Conservation (phyloP, 2,797 vertebrate genomes). For the Girardinus metallicus region DNA sequence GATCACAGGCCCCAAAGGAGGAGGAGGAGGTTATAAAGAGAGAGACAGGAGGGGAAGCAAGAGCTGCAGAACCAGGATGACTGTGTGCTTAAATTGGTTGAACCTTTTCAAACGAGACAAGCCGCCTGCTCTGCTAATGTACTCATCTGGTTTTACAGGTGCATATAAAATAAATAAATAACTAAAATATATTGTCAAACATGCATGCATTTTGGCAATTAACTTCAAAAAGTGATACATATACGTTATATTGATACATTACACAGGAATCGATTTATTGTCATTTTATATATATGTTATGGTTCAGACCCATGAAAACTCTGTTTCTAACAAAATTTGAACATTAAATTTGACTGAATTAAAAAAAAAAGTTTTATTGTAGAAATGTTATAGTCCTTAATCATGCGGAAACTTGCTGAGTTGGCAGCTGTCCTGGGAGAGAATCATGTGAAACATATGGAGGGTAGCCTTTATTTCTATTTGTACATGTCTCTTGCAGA, state of each 20-base stretch:
- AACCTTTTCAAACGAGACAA: conserved; percentile 55
- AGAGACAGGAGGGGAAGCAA: conserved; percentile 49
- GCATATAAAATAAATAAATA: neutral
- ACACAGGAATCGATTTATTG: neutral
- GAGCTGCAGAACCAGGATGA: conserved; percentile 62
- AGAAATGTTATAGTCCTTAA: neutral
- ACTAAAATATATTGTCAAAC: neutral
- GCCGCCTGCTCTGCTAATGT: conserved; percentile 72
- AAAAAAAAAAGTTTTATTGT: neutral
- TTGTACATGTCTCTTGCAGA: neutral
- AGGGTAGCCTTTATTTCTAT: neutral
- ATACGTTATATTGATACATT: neutral
- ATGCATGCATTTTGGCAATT: neutral
- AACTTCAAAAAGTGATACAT: neutral
- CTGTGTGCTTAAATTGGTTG: conserved; percentile 51
- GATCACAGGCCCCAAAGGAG: conserved; percentile 74
- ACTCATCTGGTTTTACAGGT: neutral
- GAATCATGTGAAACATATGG: neutral
- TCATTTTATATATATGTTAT: neutral
- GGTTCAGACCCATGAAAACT: neutral
- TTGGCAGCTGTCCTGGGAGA: neutral
- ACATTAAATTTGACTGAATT: neutral
- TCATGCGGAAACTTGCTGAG: neutral
- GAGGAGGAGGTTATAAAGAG: conserved; percentile 28
- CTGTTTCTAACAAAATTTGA: neutral